A percentile compares a stretch with the other conserved stretches of the same genome.
These are phyloP conservation scores for Zosterops hypoxanthus DNA, from an alignment of 2,113 vertebrate species.

Conservation along the genomic window DNA sequence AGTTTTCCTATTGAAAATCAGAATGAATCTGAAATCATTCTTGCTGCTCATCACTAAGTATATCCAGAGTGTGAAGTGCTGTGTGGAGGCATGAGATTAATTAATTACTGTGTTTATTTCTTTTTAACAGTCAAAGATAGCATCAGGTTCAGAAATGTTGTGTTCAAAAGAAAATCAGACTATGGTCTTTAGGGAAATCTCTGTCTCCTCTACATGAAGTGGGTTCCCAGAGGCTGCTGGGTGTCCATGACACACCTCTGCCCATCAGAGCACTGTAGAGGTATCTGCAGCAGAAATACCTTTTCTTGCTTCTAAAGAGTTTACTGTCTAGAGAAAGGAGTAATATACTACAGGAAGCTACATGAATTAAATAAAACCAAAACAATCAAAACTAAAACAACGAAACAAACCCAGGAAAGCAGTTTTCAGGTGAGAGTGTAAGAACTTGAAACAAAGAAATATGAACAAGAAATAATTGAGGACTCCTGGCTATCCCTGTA, in stretches of 20 bases:
- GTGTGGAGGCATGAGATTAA: neutral
- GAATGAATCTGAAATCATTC: neutral
- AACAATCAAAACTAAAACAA: neutral
- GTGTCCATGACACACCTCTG: neutral
- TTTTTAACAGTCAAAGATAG: neutral
- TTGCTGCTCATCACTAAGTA: neutral
- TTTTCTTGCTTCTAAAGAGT: neutral
- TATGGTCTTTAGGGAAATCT: neutral
- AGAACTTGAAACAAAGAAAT: conserved; percentile 4
- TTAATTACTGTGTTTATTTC: neutral
- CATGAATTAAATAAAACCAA: neutral
- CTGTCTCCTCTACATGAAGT: neutral
- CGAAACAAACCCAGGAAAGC: neutral
- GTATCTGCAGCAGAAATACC: neutral
- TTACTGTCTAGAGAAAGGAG: neutral
- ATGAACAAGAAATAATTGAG: neutral
- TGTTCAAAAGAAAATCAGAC: neutral
- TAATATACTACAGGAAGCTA: neutral
- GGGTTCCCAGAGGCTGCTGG: neutral
- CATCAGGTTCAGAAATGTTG: neutral
- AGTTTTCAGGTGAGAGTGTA: neutral
- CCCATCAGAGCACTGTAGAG: neutral
- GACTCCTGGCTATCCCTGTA: neutral
- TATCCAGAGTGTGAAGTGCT: neutral
- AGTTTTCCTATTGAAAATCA: neutral